Base-by-base conservation (phyloP, 2,113 vertebrate species). In the Arenaria interpres region DNA sequence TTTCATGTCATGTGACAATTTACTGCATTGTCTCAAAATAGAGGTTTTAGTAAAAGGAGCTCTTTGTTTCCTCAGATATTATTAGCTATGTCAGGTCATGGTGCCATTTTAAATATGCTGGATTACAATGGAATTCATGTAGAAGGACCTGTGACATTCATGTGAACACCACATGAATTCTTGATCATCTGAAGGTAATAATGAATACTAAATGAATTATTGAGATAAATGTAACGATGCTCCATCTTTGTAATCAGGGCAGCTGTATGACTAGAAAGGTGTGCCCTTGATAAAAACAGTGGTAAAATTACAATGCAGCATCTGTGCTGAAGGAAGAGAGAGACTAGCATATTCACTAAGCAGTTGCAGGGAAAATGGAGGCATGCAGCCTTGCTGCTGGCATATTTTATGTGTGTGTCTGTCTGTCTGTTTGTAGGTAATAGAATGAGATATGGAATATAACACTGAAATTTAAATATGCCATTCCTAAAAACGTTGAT, bases 201-300 rank as follows among this genome's bases (percentile, higher is more conserved):
- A 22, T 67, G 90, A 90, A 86, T 91, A 41, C 37, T 87, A 66
- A 91, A 83, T 82, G 57, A 92, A 84, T 91, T 91, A 88, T 88
- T 87, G 77, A 92, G 82, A 63, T 67, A 85, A 88, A 82, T 80
- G 46, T 60, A 75, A 68, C 30, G 81, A 8, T 93, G 82, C 94
- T 93, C 54, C 46, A 43, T 92, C 56, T 81, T 39, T 56, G 39
- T 90, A 63, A 45, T 94, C 59, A 81, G 79, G 24, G 39, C n/a
- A 80, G 23, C 56, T 83, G 28, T 91, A 54, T 92, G 79, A 93
- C 24, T 72, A 66, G 93, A 91, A 96, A 94, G 71, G 24, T 1
- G 2, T 41, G 79, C 46, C 72, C 93, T 93, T 93, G 69, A 39
- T 86, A 51, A 77, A 85, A 96, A 66, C 22, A 62, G 35, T 43